phyloP scores from a whole-genome alignment of 1,140 invertebrate species.

The Calosoma granatense region DNA sequence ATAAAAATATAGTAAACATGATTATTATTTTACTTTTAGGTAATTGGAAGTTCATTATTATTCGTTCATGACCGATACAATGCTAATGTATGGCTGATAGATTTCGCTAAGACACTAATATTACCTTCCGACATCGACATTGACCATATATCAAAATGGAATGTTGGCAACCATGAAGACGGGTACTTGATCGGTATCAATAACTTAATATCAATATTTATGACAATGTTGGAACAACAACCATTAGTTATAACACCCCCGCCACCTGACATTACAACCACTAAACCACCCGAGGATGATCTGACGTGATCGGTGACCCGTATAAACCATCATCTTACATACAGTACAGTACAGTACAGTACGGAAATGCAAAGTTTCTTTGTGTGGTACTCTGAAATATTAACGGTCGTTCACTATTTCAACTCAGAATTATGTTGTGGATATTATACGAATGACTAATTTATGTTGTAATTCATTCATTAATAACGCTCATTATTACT shows the following conservation, averaged over 20 bases:
- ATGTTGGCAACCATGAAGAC: constrained; percentile 96
- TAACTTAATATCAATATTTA: constrained; percentile 84
- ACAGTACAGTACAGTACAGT: too few species aligned
- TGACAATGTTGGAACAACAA: constrained; percentile 39
- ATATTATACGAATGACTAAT: too few species aligned
- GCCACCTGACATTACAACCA: not conserved
- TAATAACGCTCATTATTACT: too few species aligned
- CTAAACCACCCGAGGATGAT: not conserved
- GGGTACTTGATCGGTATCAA: constrained; percentile 92
- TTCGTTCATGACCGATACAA: constrained; percentile 88
- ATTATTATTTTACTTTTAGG: constrained; percentile 38
- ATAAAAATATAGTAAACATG: not conserved
- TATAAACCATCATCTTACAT: too few species aligned
- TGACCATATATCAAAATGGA: constrained; percentile 76
- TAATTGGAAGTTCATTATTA: constrained; percentile 93
- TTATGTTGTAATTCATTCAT: too few species aligned
- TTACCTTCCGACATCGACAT: constrained; percentile 66
- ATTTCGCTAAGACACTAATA: constrained; percentile 91
- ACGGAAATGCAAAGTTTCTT: too few species aligned
- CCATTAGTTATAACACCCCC: constrained; percentile 27
- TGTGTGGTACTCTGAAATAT: too few species aligned
- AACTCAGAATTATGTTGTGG: too few species aligned
- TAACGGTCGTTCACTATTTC: too few species aligned
- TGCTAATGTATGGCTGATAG: constrained; percentile 93
- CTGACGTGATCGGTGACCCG: too few species aligned